A percentile compares a stretch with the other conserved stretches of the same genome.
phyloP scores from a whole-genome alignment of 1,140 invertebrate species.

The Cataglyphis hispanica region DNA sequence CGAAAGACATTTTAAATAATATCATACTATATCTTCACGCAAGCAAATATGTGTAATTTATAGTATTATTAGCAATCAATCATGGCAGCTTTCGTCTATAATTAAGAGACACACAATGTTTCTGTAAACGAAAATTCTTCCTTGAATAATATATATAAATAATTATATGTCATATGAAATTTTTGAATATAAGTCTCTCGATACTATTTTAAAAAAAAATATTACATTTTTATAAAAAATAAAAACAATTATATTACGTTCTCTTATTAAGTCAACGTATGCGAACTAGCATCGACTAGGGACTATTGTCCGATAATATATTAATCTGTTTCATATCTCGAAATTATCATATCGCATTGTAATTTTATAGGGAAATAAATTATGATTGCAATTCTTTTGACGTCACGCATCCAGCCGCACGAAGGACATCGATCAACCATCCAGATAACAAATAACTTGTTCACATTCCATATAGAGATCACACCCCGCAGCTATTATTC shows the following conservation, averaged over 20 bases:
- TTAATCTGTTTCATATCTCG: neutral
- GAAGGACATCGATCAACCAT: conserved; percentile 47
- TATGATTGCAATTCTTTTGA: conserved; percentile 24
- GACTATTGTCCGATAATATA: neutral
- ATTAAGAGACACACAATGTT: neutral
- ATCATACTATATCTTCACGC: neutral
- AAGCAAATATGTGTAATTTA: neutral
- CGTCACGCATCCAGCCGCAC: neutral
- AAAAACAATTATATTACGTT: neutral
- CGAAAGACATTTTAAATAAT: neutral
- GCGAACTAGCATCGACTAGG: neutral
- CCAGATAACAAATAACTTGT: conserved; percentile 22
- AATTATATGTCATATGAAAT: neutral
- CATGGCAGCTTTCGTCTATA: neutral
- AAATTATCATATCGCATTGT: conserved; percentile 25
- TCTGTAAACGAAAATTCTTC: neutral
- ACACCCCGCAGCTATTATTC: conserved; percentile 41
- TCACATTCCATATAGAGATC: conserved; percentile 20
- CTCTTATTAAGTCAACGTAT: neutral
- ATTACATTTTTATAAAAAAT: conserved; percentile 6
- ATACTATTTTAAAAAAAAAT: neutral
- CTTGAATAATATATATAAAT: neutral
- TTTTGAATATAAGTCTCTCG: neutral
- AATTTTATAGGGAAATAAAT: conserved; percentile 36
- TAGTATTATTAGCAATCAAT: neutral